These are phyloP conservation scores for Parthenolecanium corni DNA, from an alignment of 2,888 invertebrate species.

Conservation along the genomic window DNA sequence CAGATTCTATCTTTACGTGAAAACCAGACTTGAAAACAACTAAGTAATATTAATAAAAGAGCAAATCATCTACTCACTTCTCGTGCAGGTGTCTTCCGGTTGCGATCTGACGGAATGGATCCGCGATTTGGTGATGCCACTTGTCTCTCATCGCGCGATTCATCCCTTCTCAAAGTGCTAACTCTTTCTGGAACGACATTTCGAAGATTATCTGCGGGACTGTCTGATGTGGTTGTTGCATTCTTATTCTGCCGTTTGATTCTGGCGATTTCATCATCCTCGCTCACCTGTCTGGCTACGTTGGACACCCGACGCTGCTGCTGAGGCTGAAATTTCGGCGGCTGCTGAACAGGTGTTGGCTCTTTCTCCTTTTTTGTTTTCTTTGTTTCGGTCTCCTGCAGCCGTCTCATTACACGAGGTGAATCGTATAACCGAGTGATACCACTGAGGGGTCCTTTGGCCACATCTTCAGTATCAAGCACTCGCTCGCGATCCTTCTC, in stretches of 20 bases:
- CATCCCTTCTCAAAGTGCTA: slow-evolving; percentile 25
- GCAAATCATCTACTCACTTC: slow-evolving; percentile 53
- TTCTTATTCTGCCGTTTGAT: slow-evolving; percentile 78
- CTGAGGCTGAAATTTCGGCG: slow-evolving; percentile 36
- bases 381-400: slow-evolving; percentile 64
- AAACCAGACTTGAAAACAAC: no score
- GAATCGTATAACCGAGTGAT: slow-evolving; percentile 78
- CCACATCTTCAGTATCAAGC: slow-evolving; percentile 79
- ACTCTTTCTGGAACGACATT: slow-evolving; percentile 40
- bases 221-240: slow-evolving; percentile 35
- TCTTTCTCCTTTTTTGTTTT: slow-evolving; percentile 66
- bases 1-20: no score
- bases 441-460: slow-evolving; percentile 65
- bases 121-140: slow-evolving; percentile 24
- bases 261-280: slow-evolving; percentile 78
- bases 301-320: slow-evolving; percentile 32
- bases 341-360: slow-evolving; percentile 43
- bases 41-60: no score
- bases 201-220: slow-evolving; percentile 38
- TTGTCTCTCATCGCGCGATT: slow-evolving; percentile 24
- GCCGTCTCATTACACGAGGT: slow-evolving; percentile 75
- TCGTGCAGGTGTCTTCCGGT: slow-evolving; percentile 48
- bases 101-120: slow-evolving; percentile 18
- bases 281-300: slow-evolving; percentile 67
- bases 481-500: slow-evolving; percentile 52